These are phyloP conservation scores for Knipowitschia caucasica DNA, from an alignment of 2,797 vertebrate genomes.

Conservation along the genomic window DNA sequence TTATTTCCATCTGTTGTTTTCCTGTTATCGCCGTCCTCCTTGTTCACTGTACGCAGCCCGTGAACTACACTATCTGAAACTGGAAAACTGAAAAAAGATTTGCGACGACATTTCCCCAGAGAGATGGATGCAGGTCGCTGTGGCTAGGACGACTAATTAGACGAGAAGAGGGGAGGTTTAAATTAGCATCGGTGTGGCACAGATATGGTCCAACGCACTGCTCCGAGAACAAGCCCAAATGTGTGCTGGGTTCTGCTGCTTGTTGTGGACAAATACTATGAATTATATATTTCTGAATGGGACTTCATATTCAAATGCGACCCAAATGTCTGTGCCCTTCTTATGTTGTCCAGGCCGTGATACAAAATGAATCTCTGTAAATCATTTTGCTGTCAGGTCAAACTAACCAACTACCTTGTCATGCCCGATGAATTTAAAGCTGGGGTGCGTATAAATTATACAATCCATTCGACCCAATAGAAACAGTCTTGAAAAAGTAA, in stretches of 20 bases:
- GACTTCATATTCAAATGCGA: too few relatives aligned
- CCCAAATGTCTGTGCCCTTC: too few relatives aligned
- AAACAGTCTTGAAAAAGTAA: too few relatives aligned
- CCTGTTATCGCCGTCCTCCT: constrained; percentile 28
- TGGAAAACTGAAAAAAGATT: constrained; percentile 43
- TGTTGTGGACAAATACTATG: not conserved
- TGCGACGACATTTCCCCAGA: constrained; percentile 50
- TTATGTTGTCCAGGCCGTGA: too few relatives aligned
- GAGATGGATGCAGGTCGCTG: constrained; percentile 44
- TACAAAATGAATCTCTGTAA: too few relatives aligned
- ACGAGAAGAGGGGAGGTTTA: constrained; percentile 59
- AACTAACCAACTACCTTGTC: too few relatives aligned
- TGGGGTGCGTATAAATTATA: too few relatives aligned
- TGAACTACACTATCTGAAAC: constrained; percentile 3
- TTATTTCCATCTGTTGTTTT: constrained; percentile 27
- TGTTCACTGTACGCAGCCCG: not conserved
- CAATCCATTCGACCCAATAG: too few relatives aligned
- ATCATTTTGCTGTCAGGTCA: too few relatives aligned
- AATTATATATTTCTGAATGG: not conserved
- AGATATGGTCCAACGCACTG: constrained; percentile 57
- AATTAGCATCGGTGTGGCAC: constrained; percentile 70
- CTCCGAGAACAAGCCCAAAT: constrained; percentile 17
- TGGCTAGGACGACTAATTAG: constrained; percentile 67
- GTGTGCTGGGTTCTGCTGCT: constrained; percentile 5
- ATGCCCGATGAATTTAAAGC: too few relatives aligned